These are phyloP conservation scores for Malurus splendens DNA, from an alignment of 2,797 vertebrate genomes.

Conservation along the genomic window DNA sequence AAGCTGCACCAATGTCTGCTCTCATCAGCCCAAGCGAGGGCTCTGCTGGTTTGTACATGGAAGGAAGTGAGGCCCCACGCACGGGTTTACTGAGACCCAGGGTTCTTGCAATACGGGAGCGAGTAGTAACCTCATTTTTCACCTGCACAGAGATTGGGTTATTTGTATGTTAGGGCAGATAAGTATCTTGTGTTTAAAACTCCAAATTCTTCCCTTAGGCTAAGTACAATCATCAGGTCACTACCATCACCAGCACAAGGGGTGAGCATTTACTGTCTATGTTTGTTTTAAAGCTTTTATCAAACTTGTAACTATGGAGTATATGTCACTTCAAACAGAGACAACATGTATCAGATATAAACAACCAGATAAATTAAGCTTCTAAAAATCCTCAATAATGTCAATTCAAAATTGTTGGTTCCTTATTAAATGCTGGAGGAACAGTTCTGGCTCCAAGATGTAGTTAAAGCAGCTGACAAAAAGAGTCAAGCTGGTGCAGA, in stretches of 20 bases:
- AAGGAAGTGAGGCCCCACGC: constrained; percentile 76
- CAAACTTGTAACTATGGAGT: not conserved
- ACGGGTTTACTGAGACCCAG: constrained; percentile 80
- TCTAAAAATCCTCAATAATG: not conserved
- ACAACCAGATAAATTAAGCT: not conserved
- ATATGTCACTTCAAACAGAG: not conserved
- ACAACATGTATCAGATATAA: not conserved
- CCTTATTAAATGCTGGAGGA: not conserved
- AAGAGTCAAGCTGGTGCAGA: not conserved
- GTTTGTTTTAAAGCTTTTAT: not conserved
- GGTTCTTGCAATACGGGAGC: constrained; percentile 84
- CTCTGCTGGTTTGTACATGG: constrained; percentile 80
- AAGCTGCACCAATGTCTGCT: constrained; percentile 89
- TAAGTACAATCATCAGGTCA: not conserved
- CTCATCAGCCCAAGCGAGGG: constrained; percentile 87
- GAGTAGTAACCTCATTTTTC: constrained; percentile 72
- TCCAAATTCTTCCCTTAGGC: not conserved
- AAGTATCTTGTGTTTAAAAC: not conserved
- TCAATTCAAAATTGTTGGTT: not conserved
- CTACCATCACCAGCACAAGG: not conserved
- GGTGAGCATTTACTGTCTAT: not conserved
- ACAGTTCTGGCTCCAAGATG: not conserved
- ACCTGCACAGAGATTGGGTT: constrained; percentile 1
- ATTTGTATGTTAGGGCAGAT: not conserved
- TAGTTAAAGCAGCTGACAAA: not conserved